These are phyloP conservation scores for Callyntrura sp. DNA, from an alignment of 2,888 invertebrate genomes.

Conservation along the genomic window DNA sequence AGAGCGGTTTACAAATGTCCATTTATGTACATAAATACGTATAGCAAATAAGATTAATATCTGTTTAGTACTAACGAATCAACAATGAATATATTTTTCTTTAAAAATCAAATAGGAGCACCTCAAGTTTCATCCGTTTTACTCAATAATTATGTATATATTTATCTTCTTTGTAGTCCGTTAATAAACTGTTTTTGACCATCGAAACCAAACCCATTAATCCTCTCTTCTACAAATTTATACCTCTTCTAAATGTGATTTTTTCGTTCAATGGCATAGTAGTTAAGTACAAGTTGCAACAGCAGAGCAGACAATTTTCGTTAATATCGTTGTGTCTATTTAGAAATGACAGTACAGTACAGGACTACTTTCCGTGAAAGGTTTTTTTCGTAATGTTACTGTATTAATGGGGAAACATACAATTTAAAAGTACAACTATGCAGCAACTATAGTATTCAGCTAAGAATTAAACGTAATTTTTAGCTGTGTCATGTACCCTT, in stretches of 20 bases:
- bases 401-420: background rate
- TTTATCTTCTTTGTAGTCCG: constrained; percentile 1
- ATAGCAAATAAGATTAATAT: constrained; percentile 11
- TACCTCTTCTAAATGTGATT: background rate
- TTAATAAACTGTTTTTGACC: background rate
- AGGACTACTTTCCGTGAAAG: background rate
- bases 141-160: constrained; percentile 41
- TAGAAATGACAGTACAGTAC: constrained; percentile 6
- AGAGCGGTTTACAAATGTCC: constrained; percentile 14
- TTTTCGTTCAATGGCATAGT: constrained; percentile 3
- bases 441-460: background rate
- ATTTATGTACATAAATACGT: constrained; percentile 13
- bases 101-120: constrained; percentile 50
- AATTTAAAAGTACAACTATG: background rate
- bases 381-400: background rate
- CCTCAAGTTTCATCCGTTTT: constrained; percentile 60
- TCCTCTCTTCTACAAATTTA: background rate
- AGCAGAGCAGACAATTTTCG: constrained; percentile 35
- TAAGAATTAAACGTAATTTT: background rate
- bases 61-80: background rate
- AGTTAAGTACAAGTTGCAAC: constrained; percentile 3
- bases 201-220: constrained; percentile 19
- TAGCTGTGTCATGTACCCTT: background rate
- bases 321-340: constrained; percentile 1
- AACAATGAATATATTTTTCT: constrained; percentile 27